phyloP scores from a whole-genome alignment of 2,797 vertebrate genomes.

The Syndactyla subalaris region DNA sequence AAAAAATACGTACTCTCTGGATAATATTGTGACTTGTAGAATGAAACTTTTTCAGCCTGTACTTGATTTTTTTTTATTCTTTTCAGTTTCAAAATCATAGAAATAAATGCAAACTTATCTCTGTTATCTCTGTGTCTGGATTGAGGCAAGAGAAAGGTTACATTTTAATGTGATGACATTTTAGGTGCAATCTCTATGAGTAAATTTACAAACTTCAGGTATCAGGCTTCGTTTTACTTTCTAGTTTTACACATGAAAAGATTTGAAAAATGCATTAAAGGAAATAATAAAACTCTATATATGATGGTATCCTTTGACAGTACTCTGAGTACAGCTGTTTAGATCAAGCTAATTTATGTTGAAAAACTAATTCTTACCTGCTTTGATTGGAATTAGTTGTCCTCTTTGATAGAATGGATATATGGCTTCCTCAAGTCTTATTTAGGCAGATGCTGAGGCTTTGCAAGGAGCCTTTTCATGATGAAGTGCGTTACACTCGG shows the following conservation, averaged over 20 bases:
- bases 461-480: not conserved
- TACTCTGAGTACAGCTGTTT: not conserved
- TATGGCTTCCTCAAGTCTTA: not conserved
- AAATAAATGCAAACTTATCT: not conserved
- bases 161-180: not conserved
- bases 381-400: not conserved
- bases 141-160: not conserved
- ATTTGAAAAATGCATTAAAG: not conserved
- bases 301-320: not conserved
- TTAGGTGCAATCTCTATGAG: not conserved
- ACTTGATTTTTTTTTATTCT: not conserved
- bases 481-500: not conserved
- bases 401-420: not conserved
- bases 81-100: not conserved
- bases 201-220: not conserved
- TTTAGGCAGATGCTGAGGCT: not conserved
- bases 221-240: not conserved
- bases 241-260: not conserved
- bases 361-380: not conserved
- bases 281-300: not conserved
- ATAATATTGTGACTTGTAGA: not conserved
- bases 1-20: not conserved
- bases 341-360: not conserved
- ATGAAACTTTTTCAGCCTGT: not conserved
- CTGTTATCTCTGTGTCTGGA: not conserved